These are phyloP conservation scores for Martes martes DNA, from an alignment of 2,113 vertebrate species.

Conservation along the genomic window DNA sequence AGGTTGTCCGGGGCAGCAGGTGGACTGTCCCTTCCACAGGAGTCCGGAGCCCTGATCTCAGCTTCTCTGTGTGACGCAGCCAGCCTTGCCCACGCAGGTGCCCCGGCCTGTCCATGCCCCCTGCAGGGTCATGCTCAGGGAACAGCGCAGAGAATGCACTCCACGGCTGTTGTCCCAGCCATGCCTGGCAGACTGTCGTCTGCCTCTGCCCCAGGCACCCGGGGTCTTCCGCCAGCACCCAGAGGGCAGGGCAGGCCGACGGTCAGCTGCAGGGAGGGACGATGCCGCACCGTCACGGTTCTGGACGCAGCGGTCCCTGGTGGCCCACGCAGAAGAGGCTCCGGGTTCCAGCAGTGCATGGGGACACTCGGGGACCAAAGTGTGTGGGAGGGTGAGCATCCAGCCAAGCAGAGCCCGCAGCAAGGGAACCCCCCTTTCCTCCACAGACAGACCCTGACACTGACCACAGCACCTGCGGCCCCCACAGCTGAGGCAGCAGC, in stretches of 20 bases:
- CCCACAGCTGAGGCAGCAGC: not conserved
- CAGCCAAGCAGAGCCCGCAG: not conserved
- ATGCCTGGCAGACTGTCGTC: not conserved
- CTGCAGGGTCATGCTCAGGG: not conserved
- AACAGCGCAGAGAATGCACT: not conserved
- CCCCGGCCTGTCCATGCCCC: not conserved
- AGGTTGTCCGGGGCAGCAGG: not conserved
- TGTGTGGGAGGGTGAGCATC: not conserved
- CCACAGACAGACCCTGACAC: not conserved
- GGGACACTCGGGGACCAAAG: not conserved
- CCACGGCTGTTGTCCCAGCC: not conserved
- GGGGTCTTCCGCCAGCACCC: not conserved
- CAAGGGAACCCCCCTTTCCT: not conserved
- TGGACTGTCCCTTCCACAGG: not conserved
- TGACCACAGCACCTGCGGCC: accelerated
- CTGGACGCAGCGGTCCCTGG: not conserved
- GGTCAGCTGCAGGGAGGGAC: not conserved
- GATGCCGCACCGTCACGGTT: not conserved
- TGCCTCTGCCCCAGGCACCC: not conserved
- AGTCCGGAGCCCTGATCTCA: not conserved
- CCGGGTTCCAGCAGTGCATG: not conserved
- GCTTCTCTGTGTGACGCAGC: not conserved
- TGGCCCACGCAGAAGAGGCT: not conserved
- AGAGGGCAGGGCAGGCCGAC: not conserved
- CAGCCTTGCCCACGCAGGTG: not conserved